Base-by-base conservation (phyloP, 2,888 invertebrate genomes). In the Nephrocerus scutellatus region DNA sequence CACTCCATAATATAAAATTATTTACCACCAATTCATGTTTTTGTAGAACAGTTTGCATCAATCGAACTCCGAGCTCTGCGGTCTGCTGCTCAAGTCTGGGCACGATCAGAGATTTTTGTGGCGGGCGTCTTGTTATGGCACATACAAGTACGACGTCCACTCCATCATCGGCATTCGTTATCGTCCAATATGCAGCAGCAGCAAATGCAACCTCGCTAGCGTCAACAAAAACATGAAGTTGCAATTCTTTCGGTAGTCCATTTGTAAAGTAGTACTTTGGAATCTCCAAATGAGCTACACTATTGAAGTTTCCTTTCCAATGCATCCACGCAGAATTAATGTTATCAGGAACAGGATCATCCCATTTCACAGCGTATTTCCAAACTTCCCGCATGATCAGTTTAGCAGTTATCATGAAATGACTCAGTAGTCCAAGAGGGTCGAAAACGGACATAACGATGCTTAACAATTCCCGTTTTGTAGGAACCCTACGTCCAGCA, bases 161-260 rank as follows among this genome's bases (percentile, higher is more conserved):
- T 4, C 18, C 23, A 4, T 15, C 23, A 18, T 39, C 25, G 9
- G 35, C 30, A 10, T 41, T 19, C 18, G 29, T 9, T 30, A 29
- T 35, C 30, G 29, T 28, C 22, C 33, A 40, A 22, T 43, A 46
- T 6, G 38, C 41, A 6, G 40, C 46, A 4, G 46, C 43, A 1
- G 39, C 40, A 15, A 38, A 46, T 5, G 51, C 49, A 8, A 43
- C 22, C 16, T 32, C 39, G 26, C 42, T 42, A n/a, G 31, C 33
- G 13, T 42, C 42, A 1, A 32, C 36, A 13, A 47, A 46, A 6
- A 43, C 13, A 19, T 42, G 36, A 8, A 42, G 29, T 23, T 43
- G 32, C 2, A 36, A 5, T 4, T 28, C 12, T 7, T 26, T 30
- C 12, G 41, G 40, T n/a, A 19, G 6, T 2, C 12, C 31, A 10